phyloP scores from a whole-genome alignment of 64 coral and sea anemone species.

The Trachythela sp. region DNA sequence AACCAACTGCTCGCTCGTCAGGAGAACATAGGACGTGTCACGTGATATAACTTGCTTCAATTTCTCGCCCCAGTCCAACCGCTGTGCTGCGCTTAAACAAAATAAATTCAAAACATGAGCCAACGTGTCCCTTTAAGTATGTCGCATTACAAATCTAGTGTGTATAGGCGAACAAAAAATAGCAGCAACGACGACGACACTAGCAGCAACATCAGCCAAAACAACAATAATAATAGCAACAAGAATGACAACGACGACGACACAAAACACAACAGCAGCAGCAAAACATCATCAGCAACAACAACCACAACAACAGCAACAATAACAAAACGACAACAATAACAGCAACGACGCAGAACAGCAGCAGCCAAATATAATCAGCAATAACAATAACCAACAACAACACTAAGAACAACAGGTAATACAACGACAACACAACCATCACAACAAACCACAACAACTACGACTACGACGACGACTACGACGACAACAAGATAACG shows the following conservation, averaged over 20 bases:
- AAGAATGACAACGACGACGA: no score
- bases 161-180: no score
- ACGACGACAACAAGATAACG: not conserved
- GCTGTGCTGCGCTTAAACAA: slow-evolving; percentile 66
- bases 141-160: not conserved
- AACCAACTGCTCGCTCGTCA: slow-evolving; percentile 93
- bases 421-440: not conserved
- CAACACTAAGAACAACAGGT: not conserved
- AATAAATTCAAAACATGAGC: not conserved
- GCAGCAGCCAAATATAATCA: no score
- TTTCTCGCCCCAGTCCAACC: slow-evolving; percentile 94
- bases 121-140: not conserved
- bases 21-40: slow-evolving; percentile 85
- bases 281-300: no score
- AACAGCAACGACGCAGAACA: no score
- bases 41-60: slow-evolving; percentile 88
- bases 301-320: no score
- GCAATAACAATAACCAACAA: no score
- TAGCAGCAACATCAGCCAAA: no score
- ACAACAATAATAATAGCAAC: no score
- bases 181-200: no score
- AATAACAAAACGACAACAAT: no score
- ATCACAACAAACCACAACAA: not conserved
- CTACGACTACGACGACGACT: not conserved
- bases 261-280: no score